Conservation (phyloP, 2,113 vertebrate genomes). For the Tylochromis polylepis region DNA sequence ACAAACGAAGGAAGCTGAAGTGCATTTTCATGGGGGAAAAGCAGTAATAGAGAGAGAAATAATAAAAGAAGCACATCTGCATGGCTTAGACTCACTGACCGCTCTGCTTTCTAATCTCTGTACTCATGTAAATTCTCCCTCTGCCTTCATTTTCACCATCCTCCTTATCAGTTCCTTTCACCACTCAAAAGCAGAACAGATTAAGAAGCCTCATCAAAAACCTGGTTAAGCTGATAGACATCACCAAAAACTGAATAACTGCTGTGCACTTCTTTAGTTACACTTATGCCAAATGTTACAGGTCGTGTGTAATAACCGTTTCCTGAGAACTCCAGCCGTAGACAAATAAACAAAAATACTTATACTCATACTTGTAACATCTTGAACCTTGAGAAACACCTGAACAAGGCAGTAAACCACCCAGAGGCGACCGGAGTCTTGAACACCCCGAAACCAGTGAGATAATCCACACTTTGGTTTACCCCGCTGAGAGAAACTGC, state of each 20-base stretch:
- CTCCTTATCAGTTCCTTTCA: background rate
- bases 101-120: background rate
- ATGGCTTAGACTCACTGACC: background rate
- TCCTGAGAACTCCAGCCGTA: background rate
- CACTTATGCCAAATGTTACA: background rate
- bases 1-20: background rate
- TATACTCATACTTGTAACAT: background rate
- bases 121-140: background rate
- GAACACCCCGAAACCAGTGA: background rate
- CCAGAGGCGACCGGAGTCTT: background rate
- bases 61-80: background rate
- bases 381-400: background rate
- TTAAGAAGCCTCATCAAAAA: background rate
- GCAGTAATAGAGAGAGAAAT: background rate
- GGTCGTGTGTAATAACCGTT: rapidly evolving
- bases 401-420: background rate
- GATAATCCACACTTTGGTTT: background rate
- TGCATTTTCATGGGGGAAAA: background rate
- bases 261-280: background rate
- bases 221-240: background rate
- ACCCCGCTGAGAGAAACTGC: background rate
- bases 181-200: background rate
- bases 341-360: background rate
- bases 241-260: background rate
- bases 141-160: background rate